Conservation (phyloP, 2,888 invertebrate species). For the Cheilosia soror region DNA sequence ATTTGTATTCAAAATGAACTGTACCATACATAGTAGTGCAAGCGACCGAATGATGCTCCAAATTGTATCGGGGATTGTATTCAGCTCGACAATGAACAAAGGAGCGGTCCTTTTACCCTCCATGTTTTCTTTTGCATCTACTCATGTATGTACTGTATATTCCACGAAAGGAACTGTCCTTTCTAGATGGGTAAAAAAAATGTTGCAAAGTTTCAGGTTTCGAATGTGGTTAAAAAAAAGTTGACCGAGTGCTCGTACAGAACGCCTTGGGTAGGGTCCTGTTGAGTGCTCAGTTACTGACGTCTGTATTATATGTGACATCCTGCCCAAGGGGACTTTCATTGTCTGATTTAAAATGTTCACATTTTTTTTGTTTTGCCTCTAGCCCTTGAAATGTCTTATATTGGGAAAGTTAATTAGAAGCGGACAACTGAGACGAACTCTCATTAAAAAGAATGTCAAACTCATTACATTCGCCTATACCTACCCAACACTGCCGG, state of each 20-base stretch:
- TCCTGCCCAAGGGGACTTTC: conserved; percentile 9
- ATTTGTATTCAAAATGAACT: conserved; percentile 31
- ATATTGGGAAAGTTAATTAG: conserved; percentile 58
- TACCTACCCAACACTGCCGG: background rate
- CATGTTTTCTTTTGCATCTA: too few relatives aligned
- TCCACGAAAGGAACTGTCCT: background rate
- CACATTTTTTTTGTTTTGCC: background rate
- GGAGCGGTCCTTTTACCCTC: background rate
- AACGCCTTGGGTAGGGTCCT: conserved; percentile 6
- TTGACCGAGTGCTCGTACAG: conserved; percentile 24
- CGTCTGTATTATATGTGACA: conserved; percentile 27
- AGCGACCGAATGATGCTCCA: conserved; percentile 33
- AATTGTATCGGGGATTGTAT: conserved; percentile 45
- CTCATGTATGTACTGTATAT: background rate
- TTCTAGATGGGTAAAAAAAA: background rate
- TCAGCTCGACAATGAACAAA: conserved; percentile 32
- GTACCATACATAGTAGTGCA: conserved; percentile 10
- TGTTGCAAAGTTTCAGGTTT: conserved; percentile 17
- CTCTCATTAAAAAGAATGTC: conserved; percentile 62
- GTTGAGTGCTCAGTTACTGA: conserved; percentile 19
- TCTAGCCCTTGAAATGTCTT: conserved; percentile 31
- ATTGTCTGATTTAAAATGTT: conserved; percentile 18
- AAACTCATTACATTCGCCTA: conserved; percentile 58
- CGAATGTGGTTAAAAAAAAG: conserved; percentile 21
- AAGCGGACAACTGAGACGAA: conserved; percentile 62